These are phyloP conservation scores for Mus pahari DNA, from an alignment of 2,113 vertebrate species.

Conservation along the genomic window DNA sequence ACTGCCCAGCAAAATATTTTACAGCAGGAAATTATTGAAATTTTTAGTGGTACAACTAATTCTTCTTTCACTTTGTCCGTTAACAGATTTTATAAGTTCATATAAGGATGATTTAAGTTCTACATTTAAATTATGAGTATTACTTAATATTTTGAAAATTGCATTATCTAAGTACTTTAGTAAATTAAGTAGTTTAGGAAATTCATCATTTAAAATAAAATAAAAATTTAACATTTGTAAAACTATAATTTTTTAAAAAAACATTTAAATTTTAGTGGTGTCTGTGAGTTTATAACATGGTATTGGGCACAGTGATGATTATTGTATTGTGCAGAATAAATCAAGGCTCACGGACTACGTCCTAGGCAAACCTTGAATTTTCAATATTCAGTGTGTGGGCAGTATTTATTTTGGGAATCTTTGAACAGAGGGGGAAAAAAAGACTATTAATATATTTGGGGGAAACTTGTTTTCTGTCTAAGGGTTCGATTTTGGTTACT, in stretches of 20 bases:
- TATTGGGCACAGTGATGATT: not conserved
- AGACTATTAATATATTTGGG: not conserved
- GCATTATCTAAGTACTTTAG: not conserved
- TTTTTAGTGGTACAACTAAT: conserved; percentile 10
- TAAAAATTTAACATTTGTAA: not conserved
- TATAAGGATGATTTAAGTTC: not conserved
- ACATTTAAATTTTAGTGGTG: not conserved
- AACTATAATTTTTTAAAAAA: not conserved
- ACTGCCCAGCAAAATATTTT: not conserved
- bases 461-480: not conserved
- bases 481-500: not conserved
- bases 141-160: not conserved
- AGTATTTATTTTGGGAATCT: not conserved
- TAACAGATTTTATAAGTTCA: conserved; percentile 14
- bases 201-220: not conserved
- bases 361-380: not conserved
- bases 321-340: not conserved
- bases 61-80: not conserved
- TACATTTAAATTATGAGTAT: not conserved
- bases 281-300: not conserved
- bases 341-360: not conserved
- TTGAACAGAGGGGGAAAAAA: not conserved
- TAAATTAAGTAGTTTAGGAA: conserved; percentile 3
- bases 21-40: conserved; percentile 36
- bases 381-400: not conserved